Evolutionary conservation across 2,888 invertebrate genomes (phyloP).

Genomic region (Mimumesa dahlbomi): DNA sequence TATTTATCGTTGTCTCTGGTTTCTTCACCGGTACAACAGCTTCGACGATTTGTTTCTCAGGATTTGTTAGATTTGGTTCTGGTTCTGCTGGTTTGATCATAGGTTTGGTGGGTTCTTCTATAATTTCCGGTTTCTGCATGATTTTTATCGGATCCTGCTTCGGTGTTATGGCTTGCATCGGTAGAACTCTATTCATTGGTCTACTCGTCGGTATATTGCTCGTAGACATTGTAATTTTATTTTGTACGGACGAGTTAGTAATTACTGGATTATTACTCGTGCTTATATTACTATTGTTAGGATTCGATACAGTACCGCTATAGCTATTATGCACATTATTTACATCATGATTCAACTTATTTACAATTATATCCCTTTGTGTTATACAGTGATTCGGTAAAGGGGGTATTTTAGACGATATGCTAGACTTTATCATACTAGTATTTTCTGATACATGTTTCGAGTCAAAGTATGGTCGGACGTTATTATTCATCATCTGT

Average conservation of each 20-base stretch:
- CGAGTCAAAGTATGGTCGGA: constrained; percentile 75
- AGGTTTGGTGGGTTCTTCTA: constrained; percentile 74
- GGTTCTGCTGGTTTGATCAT: constrained; percentile 65
- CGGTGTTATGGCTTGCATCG: constrained; percentile 86
- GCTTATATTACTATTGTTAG: constrained; percentile 56
- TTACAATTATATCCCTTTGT: constrained; percentile 69
- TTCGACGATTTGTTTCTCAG: constrained; percentile 49
- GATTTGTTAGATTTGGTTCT: constrained; percentile 49
- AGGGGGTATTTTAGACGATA: constrained; percentile 73
- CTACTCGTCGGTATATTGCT: constrained; percentile 80
- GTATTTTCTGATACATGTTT: constrained; percentile 77
- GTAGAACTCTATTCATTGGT: constrained; percentile 90
- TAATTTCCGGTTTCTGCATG: constrained; percentile 66
- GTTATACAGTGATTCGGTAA: constrained; percentile 72
- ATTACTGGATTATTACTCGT: constrained; percentile 70
- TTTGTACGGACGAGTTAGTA: constrained; percentile 79
- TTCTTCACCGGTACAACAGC: constrained; percentile 43
- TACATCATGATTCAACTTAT: constrained; percentile 69
- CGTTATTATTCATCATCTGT: constrained; percentile 69
- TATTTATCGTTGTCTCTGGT: constrained; percentile 29
- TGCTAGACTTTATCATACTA: constrained; percentile 77
- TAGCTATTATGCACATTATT: constrained; percentile 71
- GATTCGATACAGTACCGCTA: constrained; percentile 59
- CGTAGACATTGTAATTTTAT: constrained; percentile 74
- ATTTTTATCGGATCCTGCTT: constrained; percentile 80